Evolutionary conservation across 1,140 invertebrate genomes (phyloP), one percentile per base, ranked within the genome.

Genomic region (Brachionus asplanchnoidis): DNA sequence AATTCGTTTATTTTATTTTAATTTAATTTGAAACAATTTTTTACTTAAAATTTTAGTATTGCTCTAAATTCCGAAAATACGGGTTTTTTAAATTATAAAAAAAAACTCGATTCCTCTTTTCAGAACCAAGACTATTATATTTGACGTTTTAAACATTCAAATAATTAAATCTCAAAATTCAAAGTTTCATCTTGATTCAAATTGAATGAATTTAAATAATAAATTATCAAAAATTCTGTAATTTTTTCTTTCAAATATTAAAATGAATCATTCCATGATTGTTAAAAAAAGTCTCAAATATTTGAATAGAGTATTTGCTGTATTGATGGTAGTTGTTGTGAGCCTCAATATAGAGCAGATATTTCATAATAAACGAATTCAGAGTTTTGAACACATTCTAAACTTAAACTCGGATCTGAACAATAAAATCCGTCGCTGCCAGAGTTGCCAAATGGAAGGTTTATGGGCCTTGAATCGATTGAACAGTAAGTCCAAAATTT

Each of bases 1-100:
- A 28, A 28, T 28, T 28, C 26, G 1, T 28, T 28, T n/a, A n/a
- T n/a, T n/a, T 28, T 2, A 28, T 28, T 28, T 28, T 28, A 2
- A 28, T 28, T 28, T 28, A 28, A 28, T 28, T 28, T 28, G 3
- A 28, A 28, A 28, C 26, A 28, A 28, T 28, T 28, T 28, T 28
- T 28, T 28, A 2, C 26, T 28, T 28, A 28, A 28, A 28, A 28
- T 28, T 28, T 28, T 28, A 0, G 26, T 28, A 28, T 28, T 28
- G 2, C 3, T 3, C 26, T 28, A 3, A 28, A 28, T 28, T 28
- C 3, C 3, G n/a, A 28, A 36, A 36, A 36, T 36, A 36, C 32
- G 0, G 6, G 4, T 36, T 36, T 36, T 97, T 99, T 12, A 99
- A 87, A 12, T 97, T 97, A 87, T 46, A 3, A 12, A 46, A 5